Evolutionary conservation across 2,797 vertebrate genomes (phyloP).

Genomic region (Platyrinchus mystaceus): DNA sequence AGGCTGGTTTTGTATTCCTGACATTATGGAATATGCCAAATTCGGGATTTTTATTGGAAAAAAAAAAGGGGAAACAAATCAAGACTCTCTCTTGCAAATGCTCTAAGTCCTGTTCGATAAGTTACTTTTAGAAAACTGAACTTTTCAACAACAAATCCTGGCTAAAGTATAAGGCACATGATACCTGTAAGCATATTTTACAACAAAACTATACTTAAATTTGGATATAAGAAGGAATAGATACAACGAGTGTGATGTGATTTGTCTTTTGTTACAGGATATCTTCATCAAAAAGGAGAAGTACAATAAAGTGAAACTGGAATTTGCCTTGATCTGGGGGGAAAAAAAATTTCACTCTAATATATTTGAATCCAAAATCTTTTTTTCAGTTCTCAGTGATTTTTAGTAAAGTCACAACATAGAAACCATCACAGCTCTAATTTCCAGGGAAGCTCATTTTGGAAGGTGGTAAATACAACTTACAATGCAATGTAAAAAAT

Average conservation of each 20-base stretch:
- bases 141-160: not conserved
- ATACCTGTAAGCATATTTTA: not conserved
- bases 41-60: not conserved
- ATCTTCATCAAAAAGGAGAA: conserved; percentile 4
- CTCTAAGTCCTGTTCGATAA: not conserved
- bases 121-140: not conserved
- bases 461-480: not conserved
- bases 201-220: not conserved
- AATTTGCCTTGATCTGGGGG: conserved; percentile 17
- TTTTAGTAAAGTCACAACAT: not conserved
- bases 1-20: not conserved
- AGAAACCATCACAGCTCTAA: not conserved
- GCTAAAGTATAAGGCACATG: not conserved
- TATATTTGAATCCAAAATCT: not conserved
- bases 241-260: not conserved
- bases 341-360: not conserved
- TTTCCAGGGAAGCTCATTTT: conserved; percentile 16
- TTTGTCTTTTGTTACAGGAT: conserved; percentile 40
- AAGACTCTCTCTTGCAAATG: not conserved
- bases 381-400: not conserved
- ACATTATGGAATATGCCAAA: not conserved
- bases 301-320: conserved; percentile 22
- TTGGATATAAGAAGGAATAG: not conserved
- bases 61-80: not conserved
- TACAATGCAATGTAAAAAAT: not conserved